phyloP scores from a whole-genome alignment of 2,113 vertebrate genomes.

The Chitala chitala region DNA sequence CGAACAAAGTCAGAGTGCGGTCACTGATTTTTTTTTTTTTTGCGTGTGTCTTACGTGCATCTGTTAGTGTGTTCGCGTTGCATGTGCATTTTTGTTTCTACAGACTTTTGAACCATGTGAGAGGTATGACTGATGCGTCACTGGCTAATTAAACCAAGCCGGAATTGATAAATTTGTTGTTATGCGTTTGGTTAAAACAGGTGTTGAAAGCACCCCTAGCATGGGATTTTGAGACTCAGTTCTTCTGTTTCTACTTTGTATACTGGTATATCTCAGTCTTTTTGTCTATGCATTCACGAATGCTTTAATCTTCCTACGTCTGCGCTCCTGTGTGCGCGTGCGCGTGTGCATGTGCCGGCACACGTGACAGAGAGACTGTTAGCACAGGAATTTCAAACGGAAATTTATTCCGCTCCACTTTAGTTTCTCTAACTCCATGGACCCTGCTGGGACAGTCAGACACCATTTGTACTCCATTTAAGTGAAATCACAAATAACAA shows the following conservation, averaged over 20 bases:
- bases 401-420: not conserved
- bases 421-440: not conserved
- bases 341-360: not conserved
- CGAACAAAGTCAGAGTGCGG: not conserved
- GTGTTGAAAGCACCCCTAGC: no score
- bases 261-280: not conserved
- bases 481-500: not conserved
- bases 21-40: no score
- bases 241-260: not conserved
- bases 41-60: no score
- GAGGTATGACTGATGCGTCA: no score
- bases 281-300: no score
- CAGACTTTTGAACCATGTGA: no score
- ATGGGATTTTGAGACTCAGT: conserved; percentile 17
- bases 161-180: no score
- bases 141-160: no score
- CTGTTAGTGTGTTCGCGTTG: no score
- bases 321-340: not conserved
- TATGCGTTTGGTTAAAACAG: no score
- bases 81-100: no score
- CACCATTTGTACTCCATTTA: not conserved
- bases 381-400: not conserved
- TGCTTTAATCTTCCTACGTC: not conserved
- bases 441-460: not conserved
- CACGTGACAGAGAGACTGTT: no score